A percentile compares a stretch with the other conserved stretches of the same genome.
phyloP scores from a whole-genome alignment of 2,797 vertebrate species.

The Adelosebastes latens region DNA sequence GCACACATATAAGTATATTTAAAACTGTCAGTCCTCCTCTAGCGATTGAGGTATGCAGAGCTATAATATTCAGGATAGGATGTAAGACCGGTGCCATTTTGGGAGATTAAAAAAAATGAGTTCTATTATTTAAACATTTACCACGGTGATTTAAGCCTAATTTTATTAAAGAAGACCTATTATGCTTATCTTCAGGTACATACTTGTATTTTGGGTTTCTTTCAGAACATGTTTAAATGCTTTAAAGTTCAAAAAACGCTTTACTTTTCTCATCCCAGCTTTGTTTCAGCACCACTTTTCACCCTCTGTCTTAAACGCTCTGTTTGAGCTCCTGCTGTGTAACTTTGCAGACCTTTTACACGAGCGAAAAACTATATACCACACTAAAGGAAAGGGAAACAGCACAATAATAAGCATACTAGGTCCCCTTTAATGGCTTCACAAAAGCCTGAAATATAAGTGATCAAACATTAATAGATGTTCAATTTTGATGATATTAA shows the following conservation, averaged over 20 bases:
- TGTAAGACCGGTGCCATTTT: too few species aligned
- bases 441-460: background rate
- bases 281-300: too few species aligned
- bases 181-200: background rate
- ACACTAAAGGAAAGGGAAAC: background rate
- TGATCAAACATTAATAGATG: background rate
- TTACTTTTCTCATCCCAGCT: too few species aligned
- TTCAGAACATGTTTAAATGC: background rate
- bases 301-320: too few species aligned
- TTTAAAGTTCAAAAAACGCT: background rate
- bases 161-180: background rate
- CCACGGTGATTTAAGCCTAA: too few species aligned
- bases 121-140: too few species aligned
- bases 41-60: background rate
- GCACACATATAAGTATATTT: background rate
- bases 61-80: background rate
- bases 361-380: too few species aligned
- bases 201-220: background rate
- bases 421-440: background rate
- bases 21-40: background rate
- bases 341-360: too few species aligned
- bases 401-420: too few species aligned
- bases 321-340: too few species aligned
- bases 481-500: background rate
- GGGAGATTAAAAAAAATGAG: too few species aligned